Base-by-base conservation (phyloP, 2,113 vertebrate species). In the human (Homo sapiens) region DNA sequence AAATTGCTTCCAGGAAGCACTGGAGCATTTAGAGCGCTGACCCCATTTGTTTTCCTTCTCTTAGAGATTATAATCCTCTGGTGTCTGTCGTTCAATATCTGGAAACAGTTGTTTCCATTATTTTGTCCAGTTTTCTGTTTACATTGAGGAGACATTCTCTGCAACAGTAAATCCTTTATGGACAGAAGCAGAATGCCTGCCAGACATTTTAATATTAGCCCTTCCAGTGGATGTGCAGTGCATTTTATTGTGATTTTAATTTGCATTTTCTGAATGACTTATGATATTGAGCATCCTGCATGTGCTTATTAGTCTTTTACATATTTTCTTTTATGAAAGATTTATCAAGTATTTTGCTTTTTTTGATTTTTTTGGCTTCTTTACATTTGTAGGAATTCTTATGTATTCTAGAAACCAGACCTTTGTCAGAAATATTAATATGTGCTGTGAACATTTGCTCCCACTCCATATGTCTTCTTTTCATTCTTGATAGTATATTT, bases 1-100 rank as follows among this genome's bases (percentile, higher is more conserved):
- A 95, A 89, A 95, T 23, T 64, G 68, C 85, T 97, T 96, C 84
- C 23, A 84, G 55, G 80, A 95, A 61, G 59, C 45, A 40, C n/a
- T 80, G 88, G n/a, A 95, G 57, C 50, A 27, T 93, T 94, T 76
- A 80, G 10, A 88, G 48, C 11, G 20, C 7, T 84, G 30, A 43
- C 61, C 52, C 93, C 72, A 8, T 59, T 86, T 93, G 55, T 94
- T 87, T 92, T 40, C 48, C 81, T 90, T 94, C 35, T 84, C 61
- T 50, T 45, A 76, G 22, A 50, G 45, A 55, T 84, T 23, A 5
- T 10, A 87, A 57, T n/a, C 48, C 48, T 92, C 93, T 92, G 27
- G 30, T 72, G 45, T 40, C 45, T 95, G 25, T 81, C 68, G 25
- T 70, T 90, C 70, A 88, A 16, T 92, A 90, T 89, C 93, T 94